Conservation (phyloP, 2,113 vertebrate genomes). For the Toxotes jaculatrix region DNA sequence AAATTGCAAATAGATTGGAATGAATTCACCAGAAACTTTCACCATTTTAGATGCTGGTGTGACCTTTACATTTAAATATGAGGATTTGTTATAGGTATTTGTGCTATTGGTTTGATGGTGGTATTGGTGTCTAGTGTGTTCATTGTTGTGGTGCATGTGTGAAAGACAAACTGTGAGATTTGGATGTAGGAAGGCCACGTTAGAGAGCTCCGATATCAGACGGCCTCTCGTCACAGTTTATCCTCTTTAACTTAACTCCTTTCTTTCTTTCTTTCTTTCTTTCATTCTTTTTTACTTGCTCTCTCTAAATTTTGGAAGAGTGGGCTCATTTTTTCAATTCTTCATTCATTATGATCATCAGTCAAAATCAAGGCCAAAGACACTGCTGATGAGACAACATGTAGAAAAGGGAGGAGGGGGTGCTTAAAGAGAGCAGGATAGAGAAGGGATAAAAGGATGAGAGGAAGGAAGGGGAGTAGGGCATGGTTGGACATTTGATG, state of each 20-base stretch:
- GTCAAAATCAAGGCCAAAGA: background rate
- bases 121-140: too few species aligned
- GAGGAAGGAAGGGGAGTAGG: background rate
- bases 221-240: slow-evolving; percentile 16
- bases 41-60: background rate
- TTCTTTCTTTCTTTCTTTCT: background rate
- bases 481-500: too few species aligned
- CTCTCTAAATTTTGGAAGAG: background rate
- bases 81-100: background rate
- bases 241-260: slow-evolving; percentile 6
- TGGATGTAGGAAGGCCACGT: slow-evolving; percentile 6
- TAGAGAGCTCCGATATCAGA: slow-evolving; percentile 17
- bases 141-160: background rate
- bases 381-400: background rate
- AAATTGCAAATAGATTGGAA: background rate
- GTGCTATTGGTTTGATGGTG: too few species aligned
- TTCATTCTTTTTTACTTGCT: background rate
- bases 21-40: background rate
- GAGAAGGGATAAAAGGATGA: background rate
- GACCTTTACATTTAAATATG: background rate
- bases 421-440: background rate
- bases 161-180: slow-evolving; percentile 1
- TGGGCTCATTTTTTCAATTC: background rate
- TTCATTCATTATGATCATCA: background rate
- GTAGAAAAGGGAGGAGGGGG: background rate